Percentiles rank a stretch among this genome's conserved stretches.
Evolutionary conservation across 2,888 invertebrate genomes (phyloP).

Genomic region (Xestobium rufovillosum): DNA sequence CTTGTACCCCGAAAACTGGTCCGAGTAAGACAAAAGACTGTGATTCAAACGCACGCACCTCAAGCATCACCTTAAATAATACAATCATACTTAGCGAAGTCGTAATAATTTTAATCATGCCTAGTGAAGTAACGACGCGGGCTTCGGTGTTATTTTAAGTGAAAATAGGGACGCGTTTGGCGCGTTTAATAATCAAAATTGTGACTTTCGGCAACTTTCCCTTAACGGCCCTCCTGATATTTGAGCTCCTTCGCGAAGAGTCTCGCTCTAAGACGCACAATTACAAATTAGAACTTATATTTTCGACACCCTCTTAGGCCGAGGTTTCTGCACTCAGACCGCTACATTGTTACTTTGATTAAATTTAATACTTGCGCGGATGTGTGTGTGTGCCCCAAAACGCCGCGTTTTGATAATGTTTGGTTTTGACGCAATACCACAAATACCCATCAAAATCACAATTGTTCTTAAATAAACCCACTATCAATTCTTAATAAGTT

Average conservation of each 20-base stretch:
- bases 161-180: conserved; percentile 33
- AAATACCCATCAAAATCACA: no score
- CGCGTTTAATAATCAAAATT: conserved; percentile 40
- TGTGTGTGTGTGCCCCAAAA: no score
- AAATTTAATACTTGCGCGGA: conserved; percentile 37
- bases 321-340: conserved; percentile 28
- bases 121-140: conserved; percentile 22
- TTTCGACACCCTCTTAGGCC: conserved; percentile 35
- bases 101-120: conserved; percentile 42
- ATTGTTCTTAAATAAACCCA: no score
- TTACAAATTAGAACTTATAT: conserved; percentile 43
- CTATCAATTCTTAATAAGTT: no score
- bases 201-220: conserved; percentile 40
- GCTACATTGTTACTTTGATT: conserved; percentile 42
- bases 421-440: no score
- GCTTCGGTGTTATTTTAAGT: conserved; percentile 31
- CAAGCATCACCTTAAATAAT: conserved; percentile 40
- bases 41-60: conserved; percentile 27
- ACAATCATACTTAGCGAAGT: conserved; percentile 40
- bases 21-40: conserved; percentile 18
- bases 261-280: conserved; percentile 42
- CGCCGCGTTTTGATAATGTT: no score
- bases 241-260: conserved; percentile 34
- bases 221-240: conserved; percentile 40
- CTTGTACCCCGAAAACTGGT: not conserved